Conservation (phyloP, 2,888 invertebrate species). For the Frankliniella fusca region DNA sequence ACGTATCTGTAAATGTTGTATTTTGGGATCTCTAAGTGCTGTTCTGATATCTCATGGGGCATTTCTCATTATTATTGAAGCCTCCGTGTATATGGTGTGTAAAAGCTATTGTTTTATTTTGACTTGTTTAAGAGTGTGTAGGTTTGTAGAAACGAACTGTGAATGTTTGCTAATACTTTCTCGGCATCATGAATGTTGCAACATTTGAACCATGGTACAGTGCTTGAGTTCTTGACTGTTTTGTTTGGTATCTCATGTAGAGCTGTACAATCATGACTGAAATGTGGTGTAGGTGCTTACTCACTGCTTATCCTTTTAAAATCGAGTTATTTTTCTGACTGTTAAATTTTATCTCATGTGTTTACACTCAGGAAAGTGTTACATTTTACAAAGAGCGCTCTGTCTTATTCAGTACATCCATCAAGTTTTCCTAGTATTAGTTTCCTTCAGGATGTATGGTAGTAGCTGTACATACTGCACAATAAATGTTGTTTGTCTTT, state of each 20-base stretch:
- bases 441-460: background rate
- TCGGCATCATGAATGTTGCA: too few species aligned
- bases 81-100: background rate
- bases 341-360: background rate
- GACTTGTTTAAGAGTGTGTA: background rate
- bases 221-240: too few species aligned
- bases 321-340: background rate
- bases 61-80: background rate
- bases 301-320: too few species aligned
- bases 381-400: background rate
- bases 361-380: background rate
- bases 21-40: background rate
- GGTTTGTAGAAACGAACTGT: background rate
- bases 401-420: background rate
- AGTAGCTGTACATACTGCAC: background rate
- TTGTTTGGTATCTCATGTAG: too few species aligned
- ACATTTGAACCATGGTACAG: too few species aligned
- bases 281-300: too few species aligned
- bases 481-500: background rate
- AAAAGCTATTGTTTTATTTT: background rate
- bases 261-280: too few species aligned
- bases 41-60: background rate
- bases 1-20: constrained; percentile 23
- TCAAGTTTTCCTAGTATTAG: background rate
- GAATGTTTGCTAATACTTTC: background rate